These are phyloP conservation scores for Maccullochella peelii DNA, from an alignment of 2,113 vertebrate species.

Conservation along the genomic window DNA sequence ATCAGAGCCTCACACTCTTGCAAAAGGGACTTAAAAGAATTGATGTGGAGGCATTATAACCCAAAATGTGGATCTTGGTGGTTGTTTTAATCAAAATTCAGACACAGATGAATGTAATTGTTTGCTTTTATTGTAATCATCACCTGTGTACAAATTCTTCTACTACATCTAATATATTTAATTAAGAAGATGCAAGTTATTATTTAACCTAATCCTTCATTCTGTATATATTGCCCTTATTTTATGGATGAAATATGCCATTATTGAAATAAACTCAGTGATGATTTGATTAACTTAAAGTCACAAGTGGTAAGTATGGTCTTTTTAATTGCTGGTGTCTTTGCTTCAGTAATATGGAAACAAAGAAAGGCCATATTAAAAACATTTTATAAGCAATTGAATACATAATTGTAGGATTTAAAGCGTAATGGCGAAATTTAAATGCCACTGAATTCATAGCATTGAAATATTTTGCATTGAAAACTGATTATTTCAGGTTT, in stretches of 20 bases:
- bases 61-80: slow-evolving; percentile 30
- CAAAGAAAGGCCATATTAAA: neutral
- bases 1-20: slow-evolving; percentile 55
- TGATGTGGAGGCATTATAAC: slow-evolving; percentile 32
- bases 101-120: slow-evolving; percentile 77
- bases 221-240: slow-evolving; percentile 62
- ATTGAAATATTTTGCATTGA: neutral
- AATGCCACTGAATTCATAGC: neutral
- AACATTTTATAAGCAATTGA: neutral
- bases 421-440: neutral
- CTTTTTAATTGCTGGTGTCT: neutral
- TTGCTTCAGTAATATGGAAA: neutral
- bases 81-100: slow-evolving; percentile 65
- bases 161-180: slow-evolving; percentile 79
- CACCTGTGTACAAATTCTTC: slow-evolving; percentile 58
- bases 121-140: slow-evolving; percentile 71
- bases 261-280: slow-evolving; percentile 73
- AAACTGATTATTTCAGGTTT: neutral
- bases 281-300: slow-evolving; percentile 43
- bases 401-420: neutral
- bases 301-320: neutral
- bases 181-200: slow-evolving; percentile 61
- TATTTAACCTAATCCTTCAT: slow-evolving; percentile 51
- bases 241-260: slow-evolving; percentile 55
- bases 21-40: slow-evolving; percentile 69